Evolutionary conservation across 2,888 invertebrate genomes (phyloP), one percentile per base, ranked within the genome.

Genomic region (Pollenia amentaria): DNA sequence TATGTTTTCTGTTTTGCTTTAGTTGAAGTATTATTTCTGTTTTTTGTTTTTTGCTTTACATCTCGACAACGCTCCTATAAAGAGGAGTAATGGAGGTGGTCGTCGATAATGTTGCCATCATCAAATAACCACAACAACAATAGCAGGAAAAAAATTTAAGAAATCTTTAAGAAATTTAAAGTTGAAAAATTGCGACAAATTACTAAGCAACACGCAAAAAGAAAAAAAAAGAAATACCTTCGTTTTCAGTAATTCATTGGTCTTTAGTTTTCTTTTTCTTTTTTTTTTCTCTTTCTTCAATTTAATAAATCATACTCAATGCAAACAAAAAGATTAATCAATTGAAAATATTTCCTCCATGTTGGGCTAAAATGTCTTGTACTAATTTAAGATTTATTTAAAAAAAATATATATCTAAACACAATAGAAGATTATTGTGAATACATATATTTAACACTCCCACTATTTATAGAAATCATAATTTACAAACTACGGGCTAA

Each of bases 111-210:
- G 75, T 70, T 65, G 67, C 64, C 80, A 85, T 70, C 82, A 73
- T 80, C 75, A 80, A 85, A 76, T 76, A 76, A 46, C 70, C 62
- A 44, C 64, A 55, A 55, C 60, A 69, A 12, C 67, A 48, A 6
- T 44, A 57, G n/a, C 69, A 21, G 10, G 8, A 73, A 55, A 18
- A 76, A 80, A 75, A 72, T 76, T 72, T 67, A 64, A 79, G 46
- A 79, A 75, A 82, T 80, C 67, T 84, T 67, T 80, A 46, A 81
- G 73, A 87, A 80, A 84, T 81, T 84, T 72, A 12, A 76, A 77
- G 72, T 72, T 87, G 84, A 87, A 87, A 87, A 87, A 87, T 87
- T 87, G 87, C 87, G 87, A 87, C 87, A 87, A 87, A 87, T 87
- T 87, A 87, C 87, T 77, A 73, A 77, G 77, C 80, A 84, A 80